These are phyloP conservation scores for Hozukius guyotensis DNA, from an alignment of 2,797 vertebrate genomes.

Conservation along the genomic window DNA sequence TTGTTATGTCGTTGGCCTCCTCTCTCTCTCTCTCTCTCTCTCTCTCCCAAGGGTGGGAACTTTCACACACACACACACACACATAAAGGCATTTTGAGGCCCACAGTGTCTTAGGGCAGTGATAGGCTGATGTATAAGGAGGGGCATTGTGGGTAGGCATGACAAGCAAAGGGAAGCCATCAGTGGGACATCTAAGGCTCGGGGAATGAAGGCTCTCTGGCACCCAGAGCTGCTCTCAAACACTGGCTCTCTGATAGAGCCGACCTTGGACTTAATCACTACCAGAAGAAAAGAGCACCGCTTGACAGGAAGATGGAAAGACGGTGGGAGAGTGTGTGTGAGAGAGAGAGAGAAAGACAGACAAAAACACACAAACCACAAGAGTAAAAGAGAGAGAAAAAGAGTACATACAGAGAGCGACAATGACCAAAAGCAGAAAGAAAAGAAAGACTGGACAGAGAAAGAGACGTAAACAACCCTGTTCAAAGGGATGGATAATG, in stretches of 20 bases:
- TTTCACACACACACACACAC: slow-evolving; percentile 57
- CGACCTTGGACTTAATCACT: slow-evolving; percentile 80
- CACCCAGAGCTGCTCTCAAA: slow-evolving; percentile 66
- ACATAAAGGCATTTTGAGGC: slow-evolving; percentile 58
- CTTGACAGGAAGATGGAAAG: slow-evolving; percentile 76
- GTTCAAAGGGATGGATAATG: slow-evolving; percentile 34
- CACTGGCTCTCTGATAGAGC: slow-evolving; percentile 72
- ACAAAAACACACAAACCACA: background rate
- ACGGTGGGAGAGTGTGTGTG: slow-evolving; percentile 4
- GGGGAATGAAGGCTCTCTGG: slow-evolving; percentile 72
- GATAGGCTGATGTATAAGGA: slow-evolving; percentile 77
- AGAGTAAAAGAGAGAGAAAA: slow-evolving; percentile 3
- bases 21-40: slow-evolving; percentile 32
- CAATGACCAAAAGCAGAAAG: slow-evolving; percentile 9
- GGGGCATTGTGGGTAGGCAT: slow-evolving; percentile 73
- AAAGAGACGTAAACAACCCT: slow-evolving; percentile 11
- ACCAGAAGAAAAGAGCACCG: slow-evolving; percentile 74
- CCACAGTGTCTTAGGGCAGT: slow-evolving; percentile 56
- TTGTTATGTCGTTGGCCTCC: slow-evolving; percentile 71
- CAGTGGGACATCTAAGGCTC: slow-evolving; percentile 74
- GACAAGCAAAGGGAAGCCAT: slow-evolving; percentile 71
- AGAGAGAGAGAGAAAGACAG: background rate
- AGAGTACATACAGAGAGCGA: slow-evolving; percentile 5
- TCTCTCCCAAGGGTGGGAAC: slow-evolving; percentile 56
- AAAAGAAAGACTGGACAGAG: background rate